phyloP scores from a whole-genome alignment of 2,888 invertebrate genomes.

The Rhyacophila evoluta region DNA sequence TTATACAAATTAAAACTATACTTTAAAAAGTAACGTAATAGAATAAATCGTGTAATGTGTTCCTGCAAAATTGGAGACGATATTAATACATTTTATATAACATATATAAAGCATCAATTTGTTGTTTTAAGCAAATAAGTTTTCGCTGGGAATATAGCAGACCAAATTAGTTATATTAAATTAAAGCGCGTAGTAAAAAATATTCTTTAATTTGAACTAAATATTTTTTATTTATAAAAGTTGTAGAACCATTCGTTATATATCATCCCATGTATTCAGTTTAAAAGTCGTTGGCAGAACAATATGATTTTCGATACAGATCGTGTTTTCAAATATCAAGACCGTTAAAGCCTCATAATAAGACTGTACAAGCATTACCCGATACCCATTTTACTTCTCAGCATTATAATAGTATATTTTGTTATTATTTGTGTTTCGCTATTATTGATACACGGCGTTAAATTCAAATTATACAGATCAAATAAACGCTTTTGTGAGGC shows the following conservation, averaged over 20 bases:
- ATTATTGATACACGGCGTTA: background rate
- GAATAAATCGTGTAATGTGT: too few species aligned
- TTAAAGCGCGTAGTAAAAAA: too few species aligned
- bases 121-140: too few species aligned
- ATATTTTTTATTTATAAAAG: too few species aligned
- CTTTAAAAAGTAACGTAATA: too few species aligned
- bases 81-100: too few species aligned
- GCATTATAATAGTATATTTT: background rate
- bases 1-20: too few species aligned
- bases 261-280: constrained; percentile 34
- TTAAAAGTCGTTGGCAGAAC: constrained; percentile 42
- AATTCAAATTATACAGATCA: constrained; percentile 14
- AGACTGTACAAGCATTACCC: background rate
- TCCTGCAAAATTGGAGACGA: too few species aligned
- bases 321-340: constrained; percentile 49
- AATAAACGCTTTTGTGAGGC: background rate
- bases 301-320: constrained; percentile 44
- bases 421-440: constrained; percentile 1
- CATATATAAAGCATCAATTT: too few species aligned
- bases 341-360: constrained; percentile 39
- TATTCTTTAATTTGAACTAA: too few species aligned
- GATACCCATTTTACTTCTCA: constrained; percentile 9
- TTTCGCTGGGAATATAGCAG: too few species aligned
- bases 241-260: background rate
- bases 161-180: too few species aligned